These are phyloP conservation scores for Syngnathus rostellatus DNA, from an alignment of 2,797 vertebrate species.

Conservation along the genomic window DNA sequence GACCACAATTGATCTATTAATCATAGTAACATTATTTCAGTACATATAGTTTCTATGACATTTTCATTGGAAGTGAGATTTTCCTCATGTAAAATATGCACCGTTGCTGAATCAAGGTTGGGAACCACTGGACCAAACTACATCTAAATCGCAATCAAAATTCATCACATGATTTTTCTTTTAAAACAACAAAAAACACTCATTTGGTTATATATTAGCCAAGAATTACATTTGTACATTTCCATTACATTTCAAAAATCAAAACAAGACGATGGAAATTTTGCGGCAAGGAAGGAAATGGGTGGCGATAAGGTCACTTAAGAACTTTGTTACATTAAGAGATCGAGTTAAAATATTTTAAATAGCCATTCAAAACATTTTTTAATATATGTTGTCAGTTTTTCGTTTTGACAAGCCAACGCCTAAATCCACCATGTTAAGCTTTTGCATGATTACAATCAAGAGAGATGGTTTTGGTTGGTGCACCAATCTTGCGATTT, in stretches of 20 bases:
- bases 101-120: background rate
- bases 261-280: constrained; percentile 53
- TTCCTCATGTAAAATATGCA: background rate
- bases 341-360: constrained; percentile 53
- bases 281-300: constrained; percentile 41
- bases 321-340: constrained; percentile 63
- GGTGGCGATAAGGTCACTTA: constrained; percentile 68
- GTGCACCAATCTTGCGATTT: too few species aligned
- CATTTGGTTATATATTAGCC: constrained; percentile 73
- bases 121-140: constrained; percentile 1
- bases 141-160: constrained; percentile 1
- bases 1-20: background rate
- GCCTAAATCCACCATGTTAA: background rate
- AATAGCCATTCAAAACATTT: constrained; percentile 47
- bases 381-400: constrained; percentile 48
- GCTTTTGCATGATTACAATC: constrained; percentile 45
- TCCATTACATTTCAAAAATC: constrained; percentile 68
- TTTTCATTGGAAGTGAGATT: background rate
- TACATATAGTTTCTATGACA: background rate
- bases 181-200: background rate
- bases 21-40: background rate
- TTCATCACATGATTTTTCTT: background rate
- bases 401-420: constrained; percentile 60
- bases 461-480: constrained; percentile 30
- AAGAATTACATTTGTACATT: constrained; percentile 79